phyloP scores from a whole-genome alignment of 2,113 vertebrate species.

The Aramus guarauna region DNA sequence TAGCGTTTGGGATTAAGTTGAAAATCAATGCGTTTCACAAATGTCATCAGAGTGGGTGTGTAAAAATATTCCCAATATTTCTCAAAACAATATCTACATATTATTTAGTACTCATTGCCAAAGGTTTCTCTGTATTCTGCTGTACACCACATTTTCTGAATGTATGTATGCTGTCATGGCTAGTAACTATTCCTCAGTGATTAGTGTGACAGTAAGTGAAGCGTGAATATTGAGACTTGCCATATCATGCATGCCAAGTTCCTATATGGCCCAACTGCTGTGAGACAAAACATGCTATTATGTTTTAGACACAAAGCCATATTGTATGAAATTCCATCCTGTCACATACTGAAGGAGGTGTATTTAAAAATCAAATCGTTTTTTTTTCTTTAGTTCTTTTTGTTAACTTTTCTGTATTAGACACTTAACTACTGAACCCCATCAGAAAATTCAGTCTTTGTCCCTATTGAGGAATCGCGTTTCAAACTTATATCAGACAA shows the following conservation, averaged over 20 bases:
- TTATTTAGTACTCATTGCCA: neutral
- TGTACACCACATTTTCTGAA: neutral
- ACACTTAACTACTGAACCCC: neutral
- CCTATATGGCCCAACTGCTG: conserved; percentile 37
- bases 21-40: neutral
- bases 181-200: neutral
- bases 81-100: neutral
- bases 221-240: neutral
- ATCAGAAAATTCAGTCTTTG: conserved; percentile 11
- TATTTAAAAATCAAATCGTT: conserved; percentile 21
- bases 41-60: neutral
- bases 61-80: neutral
- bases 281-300: conserved; percentile 37
- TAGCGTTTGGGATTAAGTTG: neutral
- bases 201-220: conserved; percentile 5
- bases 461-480: neutral
- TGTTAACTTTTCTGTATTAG: neutral
- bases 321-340: conserved; percentile 24
- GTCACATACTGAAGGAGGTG: conserved; percentile 7
- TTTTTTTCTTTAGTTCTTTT: neutral
- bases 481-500: neutral
- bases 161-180: neutral
- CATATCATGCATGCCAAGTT: conserved; percentile 12
- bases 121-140: neutral
- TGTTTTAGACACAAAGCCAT: conserved; percentile 31